Percentiles rank a stretch among this genome's conserved stretches.
Conservation (phyloP, 2,888 invertebrate genomes). For the Ophraella communa region DNA sequence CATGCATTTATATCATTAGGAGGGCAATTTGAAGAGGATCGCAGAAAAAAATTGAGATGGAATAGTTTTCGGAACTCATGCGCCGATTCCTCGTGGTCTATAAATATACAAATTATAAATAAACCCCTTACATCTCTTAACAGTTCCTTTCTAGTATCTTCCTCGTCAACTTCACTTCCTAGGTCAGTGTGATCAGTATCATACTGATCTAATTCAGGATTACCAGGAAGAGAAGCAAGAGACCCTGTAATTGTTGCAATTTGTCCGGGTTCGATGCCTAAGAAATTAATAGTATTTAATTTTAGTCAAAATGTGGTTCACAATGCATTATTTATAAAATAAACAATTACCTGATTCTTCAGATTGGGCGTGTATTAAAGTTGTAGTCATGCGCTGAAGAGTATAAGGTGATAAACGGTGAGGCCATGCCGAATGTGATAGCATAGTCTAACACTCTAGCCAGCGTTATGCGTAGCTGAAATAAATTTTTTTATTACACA, state of each 20-base stretch:
- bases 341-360: constrained; percentile 64
- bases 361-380: constrained; percentile 55
- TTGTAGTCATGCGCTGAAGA: constrained; percentile 52
- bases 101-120: neutral
- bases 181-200: constrained; percentile 84
- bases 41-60: too few species aligned
- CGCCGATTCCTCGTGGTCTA: neutral
- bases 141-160: constrained; percentile 76
- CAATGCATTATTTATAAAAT: neutral
- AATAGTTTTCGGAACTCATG: too few species aligned
- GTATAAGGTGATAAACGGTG: constrained; percentile 58
- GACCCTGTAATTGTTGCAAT: constrained; percentile 78
- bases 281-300: neutral
- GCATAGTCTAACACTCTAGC: constrained; percentile 48
- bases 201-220: constrained; percentile 68
- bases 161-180: constrained; percentile 80
- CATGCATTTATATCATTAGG: too few species aligned
- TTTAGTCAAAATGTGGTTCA: neutral
- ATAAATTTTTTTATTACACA: too few species aligned
- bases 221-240: constrained; percentile 63
- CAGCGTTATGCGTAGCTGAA: neutral
- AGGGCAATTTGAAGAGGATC: too few species aligned
- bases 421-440: constrained; percentile 59
- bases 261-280: constrained; percentile 69
- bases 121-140: constrained; percentile 77